phyloP scores from a whole-genome alignment of 2,888 invertebrate genomes.

The Macaria notata region DNA sequence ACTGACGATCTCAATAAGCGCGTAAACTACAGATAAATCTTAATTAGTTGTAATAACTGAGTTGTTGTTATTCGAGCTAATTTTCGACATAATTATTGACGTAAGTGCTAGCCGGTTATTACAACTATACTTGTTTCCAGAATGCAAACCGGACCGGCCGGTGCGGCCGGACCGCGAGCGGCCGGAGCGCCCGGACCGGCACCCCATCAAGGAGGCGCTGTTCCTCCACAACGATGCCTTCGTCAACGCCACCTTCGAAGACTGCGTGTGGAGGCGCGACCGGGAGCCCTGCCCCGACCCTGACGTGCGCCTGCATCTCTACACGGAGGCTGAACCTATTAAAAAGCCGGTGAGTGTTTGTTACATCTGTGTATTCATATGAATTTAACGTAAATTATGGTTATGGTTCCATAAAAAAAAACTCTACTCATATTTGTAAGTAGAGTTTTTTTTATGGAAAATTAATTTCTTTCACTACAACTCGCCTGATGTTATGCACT shows the following conservation, averaged over 20 bases:
- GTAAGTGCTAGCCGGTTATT: no score
- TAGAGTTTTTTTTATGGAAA: no score
- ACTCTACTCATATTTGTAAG: no score
- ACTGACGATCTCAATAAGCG: no score
- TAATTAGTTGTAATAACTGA: no score
- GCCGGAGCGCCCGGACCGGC: constrained; percentile 44
- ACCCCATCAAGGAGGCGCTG: constrained; percentile 84
- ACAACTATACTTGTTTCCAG: neutral
- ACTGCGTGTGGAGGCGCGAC: constrained; percentile 87
- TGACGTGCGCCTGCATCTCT: constrained; percentile 84
- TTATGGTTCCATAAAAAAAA: no score
- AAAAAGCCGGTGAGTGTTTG: constrained; percentile 65
- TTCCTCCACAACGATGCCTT: constrained; percentile 82
- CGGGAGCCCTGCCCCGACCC: constrained; percentile 88
- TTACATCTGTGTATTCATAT: neutral
- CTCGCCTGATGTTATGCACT: no score
- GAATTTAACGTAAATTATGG: no score
- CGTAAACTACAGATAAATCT: no score
- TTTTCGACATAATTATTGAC: no score
- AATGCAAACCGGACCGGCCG: constrained; percentile 7
- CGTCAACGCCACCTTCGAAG: constrained; percentile 83
- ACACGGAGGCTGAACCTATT: constrained; percentile 80
- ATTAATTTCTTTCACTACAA: no score
- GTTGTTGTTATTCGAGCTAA: no score
- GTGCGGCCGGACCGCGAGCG: constrained; percentile 27